Conservation (phyloP, 2,888 invertebrate genomes). For the Tanytarsus gracilentus region DNA sequence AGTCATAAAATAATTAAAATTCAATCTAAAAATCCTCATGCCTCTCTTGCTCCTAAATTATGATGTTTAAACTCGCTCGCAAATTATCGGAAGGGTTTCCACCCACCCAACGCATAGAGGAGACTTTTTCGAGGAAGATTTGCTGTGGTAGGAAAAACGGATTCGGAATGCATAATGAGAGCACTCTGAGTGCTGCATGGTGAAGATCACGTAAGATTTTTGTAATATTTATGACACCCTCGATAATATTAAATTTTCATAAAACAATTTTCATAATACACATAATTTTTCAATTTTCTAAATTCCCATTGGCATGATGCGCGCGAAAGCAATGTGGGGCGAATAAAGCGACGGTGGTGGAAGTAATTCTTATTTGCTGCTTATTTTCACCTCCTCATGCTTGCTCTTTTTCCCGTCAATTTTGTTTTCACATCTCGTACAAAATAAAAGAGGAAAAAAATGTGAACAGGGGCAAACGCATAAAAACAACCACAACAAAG, state of each 20-base stretch:
- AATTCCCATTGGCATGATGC: conserved; percentile 24
- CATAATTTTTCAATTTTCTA: conserved; percentile 30
- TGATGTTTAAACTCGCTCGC: too few relatives aligned
- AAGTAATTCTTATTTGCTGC: conserved; percentile 14
- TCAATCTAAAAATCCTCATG: too few relatives aligned
- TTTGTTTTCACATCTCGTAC: background rate
- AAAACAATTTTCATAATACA: conserved; percentile 29
- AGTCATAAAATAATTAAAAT: too few relatives aligned
- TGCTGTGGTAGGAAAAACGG: background rate
- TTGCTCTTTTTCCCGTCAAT: background rate
- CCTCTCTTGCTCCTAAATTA: too few relatives aligned
- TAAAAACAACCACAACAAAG: conserved; percentile 24
- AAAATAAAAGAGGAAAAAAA: too few relatives aligned
- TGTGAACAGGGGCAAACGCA: background rate
- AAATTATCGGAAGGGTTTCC: too few relatives aligned
- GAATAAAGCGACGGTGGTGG: background rate
- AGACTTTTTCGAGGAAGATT: background rate
- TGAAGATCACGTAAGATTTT: conserved; percentile 27
- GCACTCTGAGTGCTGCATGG: background rate
- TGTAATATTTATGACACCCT: conserved; percentile 29
- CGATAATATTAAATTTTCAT: conserved; percentile 29
- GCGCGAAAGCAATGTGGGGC: too few relatives aligned
- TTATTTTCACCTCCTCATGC: conserved; percentile 3
- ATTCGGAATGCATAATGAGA: conserved; percentile 6
- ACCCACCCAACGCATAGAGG: too few relatives aligned